Base-by-base conservation (phyloP, 2,888 invertebrate species). In the Myopa testacea region DNA sequence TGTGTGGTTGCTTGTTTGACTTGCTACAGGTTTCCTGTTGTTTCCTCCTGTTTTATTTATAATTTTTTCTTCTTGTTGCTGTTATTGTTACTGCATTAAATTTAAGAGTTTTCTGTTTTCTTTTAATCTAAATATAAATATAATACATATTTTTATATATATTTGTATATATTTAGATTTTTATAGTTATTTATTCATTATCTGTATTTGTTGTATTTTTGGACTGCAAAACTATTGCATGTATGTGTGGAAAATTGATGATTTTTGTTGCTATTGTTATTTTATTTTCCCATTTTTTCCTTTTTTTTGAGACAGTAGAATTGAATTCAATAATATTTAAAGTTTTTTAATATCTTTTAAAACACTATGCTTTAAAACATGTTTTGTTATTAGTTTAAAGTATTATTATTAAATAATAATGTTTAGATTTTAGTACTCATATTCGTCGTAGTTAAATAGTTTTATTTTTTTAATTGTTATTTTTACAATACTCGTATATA, bases 21-120 rank as follows among this genome's bases (percentile, higher is more conserved):
- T 34, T 65, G 26, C 38, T 14, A 8, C 4, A 65, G 4, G 34
- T 34, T 62, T 62, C 26, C 4, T 8, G 60, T 19, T 60, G 19
- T 19, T 60, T 16, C 12, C 12, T 63, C 63, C 6, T 63, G 12
- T 12, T 34, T 63, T 71, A 71, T 58, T 55, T 55, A 16, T 50
- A 16, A 69, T 76, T 79, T 78, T 77, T 76, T 79, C 77, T 78
- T 81, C 79, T 78, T 81, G 78, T 78, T 79, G 78, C 79, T 80
- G 80, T 80, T 81, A 78, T 78, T 79, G 79, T 81, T 80, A 80
- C 78, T 82, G 81, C 76, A 79, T 81, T 80, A 81, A 79, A 79
- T 78, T 50, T 75, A 76, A 78, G 76, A 78, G 34, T 50, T 74
- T 34, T 60, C 6, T 8, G 78, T 75, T 78, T 55, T 0, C 16